A percentile compares a stretch with the other conserved stretches of the same genome.
These are phyloP conservation scores for Trissonchulus sp. DNA, from an alignment of 2,888 invertebrate species.

Conservation along the genomic window DNA sequence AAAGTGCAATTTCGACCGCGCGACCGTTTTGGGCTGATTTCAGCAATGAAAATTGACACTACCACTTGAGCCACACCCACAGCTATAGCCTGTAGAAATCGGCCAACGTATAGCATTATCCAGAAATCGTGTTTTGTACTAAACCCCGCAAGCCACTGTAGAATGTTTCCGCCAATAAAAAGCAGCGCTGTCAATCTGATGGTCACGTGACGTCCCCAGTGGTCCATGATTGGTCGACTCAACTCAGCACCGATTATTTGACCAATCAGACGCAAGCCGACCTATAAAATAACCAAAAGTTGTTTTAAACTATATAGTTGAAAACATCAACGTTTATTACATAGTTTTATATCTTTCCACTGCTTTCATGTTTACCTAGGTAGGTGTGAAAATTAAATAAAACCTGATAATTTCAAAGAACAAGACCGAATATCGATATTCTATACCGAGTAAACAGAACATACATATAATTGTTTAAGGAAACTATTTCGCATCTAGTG, in stretches of 20 bases:
- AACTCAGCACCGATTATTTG: not conserved
- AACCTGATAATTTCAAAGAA: no score
- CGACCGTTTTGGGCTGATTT: not conserved
- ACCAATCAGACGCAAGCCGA: not conserved
- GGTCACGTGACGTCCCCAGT: not conserved
- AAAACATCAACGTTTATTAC: no score
- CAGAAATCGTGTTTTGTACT: not conserved
- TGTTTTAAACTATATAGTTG: not conserved
- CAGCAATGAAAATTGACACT: not conserved
- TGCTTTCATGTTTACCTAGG: no score
- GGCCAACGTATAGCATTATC: not conserved
- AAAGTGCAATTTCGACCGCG: not conserved
- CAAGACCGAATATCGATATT: no score
- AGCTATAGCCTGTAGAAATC: not conserved
- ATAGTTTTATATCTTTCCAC: no score
- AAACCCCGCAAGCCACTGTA: not conserved
- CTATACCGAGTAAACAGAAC: no score
- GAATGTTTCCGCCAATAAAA: not conserved
- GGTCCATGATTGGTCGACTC: not conserved
- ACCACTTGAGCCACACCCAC: not conserved
- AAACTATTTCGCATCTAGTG: no score
- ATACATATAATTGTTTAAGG: no score
- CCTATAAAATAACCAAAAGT: not conserved
- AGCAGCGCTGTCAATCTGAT: not conserved
- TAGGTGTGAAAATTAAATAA: no score